Evolutionary conservation across 1,140 invertebrate species (phyloP).

Genomic region (Drosophila seguyi): DNA sequence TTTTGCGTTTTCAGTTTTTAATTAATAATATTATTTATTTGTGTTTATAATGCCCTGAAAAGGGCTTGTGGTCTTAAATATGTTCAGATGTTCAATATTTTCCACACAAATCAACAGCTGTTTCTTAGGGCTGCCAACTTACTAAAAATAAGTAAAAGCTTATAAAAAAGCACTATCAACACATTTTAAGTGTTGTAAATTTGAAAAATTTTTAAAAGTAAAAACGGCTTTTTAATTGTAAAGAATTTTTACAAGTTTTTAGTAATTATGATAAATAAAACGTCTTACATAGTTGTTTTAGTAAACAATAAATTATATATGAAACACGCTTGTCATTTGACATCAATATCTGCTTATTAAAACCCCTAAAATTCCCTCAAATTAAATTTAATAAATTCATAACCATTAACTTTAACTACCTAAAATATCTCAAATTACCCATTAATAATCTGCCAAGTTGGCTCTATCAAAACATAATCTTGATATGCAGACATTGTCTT

Average conservation of each 20-base stretch:
- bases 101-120: slow-evolving; percentile 11
- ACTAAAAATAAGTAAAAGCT: not conserved
- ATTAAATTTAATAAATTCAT: not conserved
- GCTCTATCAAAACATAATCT: slow-evolving; percentile 36
- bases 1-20: not conserved
- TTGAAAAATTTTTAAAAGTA: not conserved
- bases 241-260: too few relatives aligned
- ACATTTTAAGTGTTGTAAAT: slow-evolving; percentile 2
- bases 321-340: not conserved
- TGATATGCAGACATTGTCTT: slow-evolving; percentile 64
- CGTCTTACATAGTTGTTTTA: not conserved
- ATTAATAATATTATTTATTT: too few relatives aligned
- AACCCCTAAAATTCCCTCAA: not conserved
- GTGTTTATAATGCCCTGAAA: not conserved
- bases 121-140: not conserved
- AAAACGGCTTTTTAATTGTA: not conserved
- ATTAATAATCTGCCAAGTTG: slow-evolving; percentile 11
- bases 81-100: not conserved
- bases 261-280: not conserved
- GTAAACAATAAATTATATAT: not conserved
- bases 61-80: not conserved
- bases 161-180: not conserved
- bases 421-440: not conserved
- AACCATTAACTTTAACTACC: not conserved
- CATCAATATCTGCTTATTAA: not conserved